phyloP scores from a whole-genome alignment of 1,140 invertebrate species.

The Agraylea sexmaculata region DNA sequence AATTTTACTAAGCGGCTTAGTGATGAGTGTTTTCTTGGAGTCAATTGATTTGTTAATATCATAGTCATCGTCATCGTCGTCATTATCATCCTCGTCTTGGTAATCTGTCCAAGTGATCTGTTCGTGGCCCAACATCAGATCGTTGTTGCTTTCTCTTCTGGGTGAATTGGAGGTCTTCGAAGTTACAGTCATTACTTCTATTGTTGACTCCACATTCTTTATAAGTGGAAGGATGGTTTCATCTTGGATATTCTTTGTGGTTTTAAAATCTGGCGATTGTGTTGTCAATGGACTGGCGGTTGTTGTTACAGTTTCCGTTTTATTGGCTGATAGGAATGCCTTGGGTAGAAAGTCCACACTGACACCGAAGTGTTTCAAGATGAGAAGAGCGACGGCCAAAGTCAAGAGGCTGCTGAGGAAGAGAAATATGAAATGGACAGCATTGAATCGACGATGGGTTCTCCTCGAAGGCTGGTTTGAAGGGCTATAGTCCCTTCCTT shows the following conservation, averaged over 20 bases:
- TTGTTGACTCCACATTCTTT: conserved; percentile 9
- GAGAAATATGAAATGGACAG: conserved; percentile 13
- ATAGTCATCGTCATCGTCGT: conserved; percentile 6
- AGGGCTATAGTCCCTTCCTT: conserved; percentile 39
- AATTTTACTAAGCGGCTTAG: not conserved
- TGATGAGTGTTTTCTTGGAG: not conserved
- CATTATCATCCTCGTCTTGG: conserved; percentile 17
- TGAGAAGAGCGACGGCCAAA: conserved; percentile 8
- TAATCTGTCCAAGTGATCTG: conserved; percentile 15
- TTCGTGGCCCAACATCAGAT: conserved; percentile 19
- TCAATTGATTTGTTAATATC: not conserved
- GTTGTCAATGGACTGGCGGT: not conserved
- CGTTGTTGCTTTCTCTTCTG: conserved; percentile 18
- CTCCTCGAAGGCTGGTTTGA: conserved; percentile 28
- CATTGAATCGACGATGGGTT: conserved; percentile 10
- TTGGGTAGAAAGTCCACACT: conserved; percentile 9
- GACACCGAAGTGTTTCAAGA: too few relatives aligned
- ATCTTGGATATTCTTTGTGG: not conserved
- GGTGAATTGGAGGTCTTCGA: conserved; percentile 19
- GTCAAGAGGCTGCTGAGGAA: conserved; percentile 10
- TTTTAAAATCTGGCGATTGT: not conserved
- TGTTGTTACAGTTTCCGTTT: not conserved
- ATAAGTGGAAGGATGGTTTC: not conserved
- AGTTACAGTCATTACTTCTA: conserved; percentile 21
- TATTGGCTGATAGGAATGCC: not conserved